phyloP scores from a whole-genome alignment of 2,113 vertebrate species.

The Mus spicilegus region DNA sequence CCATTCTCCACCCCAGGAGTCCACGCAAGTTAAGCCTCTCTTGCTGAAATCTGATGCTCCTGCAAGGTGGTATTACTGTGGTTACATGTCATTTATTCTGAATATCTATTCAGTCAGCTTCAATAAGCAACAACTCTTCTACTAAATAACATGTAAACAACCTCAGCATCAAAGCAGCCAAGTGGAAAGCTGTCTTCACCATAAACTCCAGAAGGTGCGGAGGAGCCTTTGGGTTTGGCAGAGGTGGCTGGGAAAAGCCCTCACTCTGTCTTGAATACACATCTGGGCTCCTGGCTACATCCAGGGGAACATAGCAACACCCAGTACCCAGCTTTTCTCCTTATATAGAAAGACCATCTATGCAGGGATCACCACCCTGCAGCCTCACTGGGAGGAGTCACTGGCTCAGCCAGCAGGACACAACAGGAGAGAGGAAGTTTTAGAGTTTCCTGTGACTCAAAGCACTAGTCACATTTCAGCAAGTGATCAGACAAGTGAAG shows the following conservation, averaged over 20 bases:
- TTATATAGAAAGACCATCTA: slow-evolving; percentile 75
- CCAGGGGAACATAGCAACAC: slow-evolving; percentile 67
- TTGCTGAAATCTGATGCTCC: slow-evolving; percentile 46
- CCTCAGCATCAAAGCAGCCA: slow-evolving; percentile 61
- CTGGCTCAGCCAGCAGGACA: slow-evolving; percentile 56
- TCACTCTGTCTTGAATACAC: not conserved
- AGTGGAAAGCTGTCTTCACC: slow-evolving; percentile 76
- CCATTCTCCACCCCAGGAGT: not conserved
- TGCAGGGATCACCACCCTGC: slow-evolving; percentile 71
- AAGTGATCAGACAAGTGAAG: not conserved
- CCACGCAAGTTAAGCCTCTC: not conserved
- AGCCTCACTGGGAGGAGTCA: slow-evolving; percentile 51
- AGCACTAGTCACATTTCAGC: not conserved
- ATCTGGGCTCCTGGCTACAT: slow-evolving; percentile 48
- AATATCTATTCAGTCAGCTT: slow-evolving; percentile 74
- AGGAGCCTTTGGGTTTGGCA: slow-evolving; percentile 61
- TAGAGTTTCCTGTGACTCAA: slow-evolving; percentile 62
- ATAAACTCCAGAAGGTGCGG: slow-evolving; percentile 55
- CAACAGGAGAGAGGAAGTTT: slow-evolving; percentile 50
- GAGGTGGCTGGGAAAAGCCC: slow-evolving; percentile 22
- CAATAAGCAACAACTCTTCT: slow-evolving; percentile 74
- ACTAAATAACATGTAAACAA: slow-evolving; percentile 76
- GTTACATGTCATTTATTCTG: slow-evolving; percentile 74
- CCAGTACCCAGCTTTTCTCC: slow-evolving; percentile 71
- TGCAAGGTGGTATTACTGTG: slow-evolving; percentile 76